A percentile compares a stretch with the other conserved stretches of the same genome.
Evolutionary conservation across 2,113 vertebrate genomes (phyloP).

Genomic region (Nicator chloris): DNA sequence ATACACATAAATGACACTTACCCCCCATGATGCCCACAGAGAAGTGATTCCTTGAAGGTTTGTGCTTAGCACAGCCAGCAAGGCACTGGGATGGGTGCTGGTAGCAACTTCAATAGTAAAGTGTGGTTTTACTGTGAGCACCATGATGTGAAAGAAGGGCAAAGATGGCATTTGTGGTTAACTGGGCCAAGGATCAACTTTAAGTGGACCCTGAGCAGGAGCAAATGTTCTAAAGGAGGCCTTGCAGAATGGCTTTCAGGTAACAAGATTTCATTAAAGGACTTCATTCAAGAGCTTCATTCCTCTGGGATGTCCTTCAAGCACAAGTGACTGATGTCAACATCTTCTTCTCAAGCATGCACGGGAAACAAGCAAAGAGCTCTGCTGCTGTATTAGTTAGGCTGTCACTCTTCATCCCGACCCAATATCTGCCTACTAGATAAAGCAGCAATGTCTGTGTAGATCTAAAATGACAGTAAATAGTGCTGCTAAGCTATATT

Average conservation of each 20-base stretch:
- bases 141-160: not conserved
- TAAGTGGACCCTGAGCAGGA: not conserved
- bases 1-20: not conserved
- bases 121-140: not conserved
- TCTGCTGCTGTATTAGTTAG: not conserved
- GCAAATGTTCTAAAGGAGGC: not conserved
- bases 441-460: not conserved
- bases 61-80: not conserved
- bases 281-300: rapidly evolving
- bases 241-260: not conserved
- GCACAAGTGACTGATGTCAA: not conserved
- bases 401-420: rapidly evolving
- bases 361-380: not conserved
- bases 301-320: not conserved
- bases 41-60: not conserved
- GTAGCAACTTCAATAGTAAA: rapidly evolving
- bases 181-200: not conserved
- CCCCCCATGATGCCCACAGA: not conserved
- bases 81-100: not conserved
- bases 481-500: not conserved
- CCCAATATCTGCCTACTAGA: not conserved
- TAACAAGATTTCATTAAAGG: not conserved
- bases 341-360: not conserved
- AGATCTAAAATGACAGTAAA: not conserved
- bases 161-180: not conserved